Base-by-base conservation (phyloP, 2,888 invertebrate species). In the Branchellion lobata region DNA sequence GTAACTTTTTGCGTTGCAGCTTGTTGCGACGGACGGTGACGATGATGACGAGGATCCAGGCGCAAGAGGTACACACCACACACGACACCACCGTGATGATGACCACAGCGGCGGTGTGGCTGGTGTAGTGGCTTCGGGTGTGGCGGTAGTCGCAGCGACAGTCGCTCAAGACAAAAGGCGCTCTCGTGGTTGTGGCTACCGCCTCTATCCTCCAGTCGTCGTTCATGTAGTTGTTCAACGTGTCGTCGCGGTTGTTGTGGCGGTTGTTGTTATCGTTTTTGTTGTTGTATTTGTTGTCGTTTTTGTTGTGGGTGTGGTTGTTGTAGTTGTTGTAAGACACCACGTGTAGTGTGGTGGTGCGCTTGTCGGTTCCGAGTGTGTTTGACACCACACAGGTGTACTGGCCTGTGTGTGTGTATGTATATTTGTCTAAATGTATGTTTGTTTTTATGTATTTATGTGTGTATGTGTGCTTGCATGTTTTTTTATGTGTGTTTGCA, bases 381-480 rank as follows among this genome's bases (percentile, higher is more conserved):
- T 96, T 96, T 68, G 92, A 92, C 87, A 96, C 92, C 87, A 93
- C 92, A 89, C 96, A 97, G 84, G 94, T 93, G 88, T 96, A 96
- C 81, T 90, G 90, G 0, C 96, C 96, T 40, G 92, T 92, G 21
- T 18, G 27, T 18, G 24, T 69, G 24, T 33, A 33, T n/a, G 47
- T n/a, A n/a, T n/a, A n/a, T n/a, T n/a, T n/a, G n/a, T n/a, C n/a
- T n/a, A n/a, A n/a, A n/a, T n/a, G n/a, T n/a, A n/a, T n/a, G n/a
- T n/a, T n/a, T n/a, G n/a, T n/a, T n/a, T n/a, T n/a, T n/a, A n/a
- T n/a, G n/a, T n/a, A n/a, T n/a, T n/a, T n/a, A n/a, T n/a, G n/a
- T n/a, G n/a, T n/a, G n/a, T n/a, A n/a, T n/a, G n/a, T n/a, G n/a
- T n/a, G n/a, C n/a, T n/a, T n/a, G n/a, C n/a, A n/a, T n/a, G n/a